phyloP scores from a whole-genome alignment of 2,797 vertebrate species.

The Aeoliscus strigatus region DNA sequence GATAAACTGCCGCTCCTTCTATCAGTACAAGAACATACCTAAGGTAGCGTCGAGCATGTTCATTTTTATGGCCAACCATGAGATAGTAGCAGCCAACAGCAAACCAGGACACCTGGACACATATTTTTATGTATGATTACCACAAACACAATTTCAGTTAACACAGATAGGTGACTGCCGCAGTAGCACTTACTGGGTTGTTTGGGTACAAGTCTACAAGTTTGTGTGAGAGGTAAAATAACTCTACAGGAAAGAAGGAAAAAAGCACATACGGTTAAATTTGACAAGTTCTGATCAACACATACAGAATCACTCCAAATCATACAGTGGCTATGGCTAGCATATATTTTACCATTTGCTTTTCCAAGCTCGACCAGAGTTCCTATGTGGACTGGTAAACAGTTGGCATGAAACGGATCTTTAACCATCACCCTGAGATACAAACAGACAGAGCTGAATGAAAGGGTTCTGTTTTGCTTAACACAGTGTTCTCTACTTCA shows the following conservation, averaged over 20 bases:
- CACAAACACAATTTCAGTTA: neutral
- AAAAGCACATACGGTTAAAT: neutral
- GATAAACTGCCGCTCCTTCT: constrained; percentile 7
- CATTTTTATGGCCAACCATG: constrained; percentile 98
- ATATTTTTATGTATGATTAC: constrained; percentile 9
- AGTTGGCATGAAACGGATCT: constrained; percentile 97
- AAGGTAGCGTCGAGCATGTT: constrained; percentile 93
- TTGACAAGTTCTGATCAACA: no score
- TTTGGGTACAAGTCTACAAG: constrained; percentile 98
- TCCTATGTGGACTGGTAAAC: constrained; percentile 97
- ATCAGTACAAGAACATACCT: constrained; percentile 72
- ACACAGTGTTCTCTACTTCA: no score
- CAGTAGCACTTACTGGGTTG: constrained; percentile 86
- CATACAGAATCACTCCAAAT: neutral
- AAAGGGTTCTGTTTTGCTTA: no score
- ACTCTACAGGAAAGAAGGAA: constrained; percentile 71
- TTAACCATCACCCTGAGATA: constrained; percentile 93
- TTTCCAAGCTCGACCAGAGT: constrained; percentile 97
- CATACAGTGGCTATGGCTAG: neutral
- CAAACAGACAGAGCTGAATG: constrained; percentile 14
- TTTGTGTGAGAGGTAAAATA: constrained; percentile 99
- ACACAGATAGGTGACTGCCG: neutral
- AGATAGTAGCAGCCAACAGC: constrained; percentile 98
- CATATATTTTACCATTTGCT: constrained; percentile 85
- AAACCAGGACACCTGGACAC: constrained; percentile 84